These are phyloP conservation scores for Heteractis magnifica DNA, from an alignment of 92 coral and sea anemone genomes.

Conservation along the genomic window DNA sequence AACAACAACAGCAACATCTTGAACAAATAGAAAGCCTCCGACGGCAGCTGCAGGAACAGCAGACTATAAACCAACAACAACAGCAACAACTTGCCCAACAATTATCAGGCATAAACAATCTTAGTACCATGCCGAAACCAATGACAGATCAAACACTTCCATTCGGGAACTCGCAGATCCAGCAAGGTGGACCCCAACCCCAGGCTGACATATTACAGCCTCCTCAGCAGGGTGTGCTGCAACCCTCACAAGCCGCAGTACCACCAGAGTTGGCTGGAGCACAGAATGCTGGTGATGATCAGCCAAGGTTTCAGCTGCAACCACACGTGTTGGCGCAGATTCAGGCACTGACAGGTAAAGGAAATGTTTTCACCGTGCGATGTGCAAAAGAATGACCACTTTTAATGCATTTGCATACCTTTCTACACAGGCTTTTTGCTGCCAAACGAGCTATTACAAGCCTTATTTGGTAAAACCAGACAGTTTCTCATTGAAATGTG, in stretches of 20 bases:
- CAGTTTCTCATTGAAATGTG: too few relatives aligned
- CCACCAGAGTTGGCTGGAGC: conserved; percentile 12
- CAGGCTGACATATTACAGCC: conserved; percentile 12
- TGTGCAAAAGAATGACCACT: background rate
- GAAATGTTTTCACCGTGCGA: background rate
- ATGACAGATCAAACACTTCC: conserved; percentile 18
- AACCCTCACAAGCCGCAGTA: conserved; percentile 20
- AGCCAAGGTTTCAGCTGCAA: conserved; percentile 82
- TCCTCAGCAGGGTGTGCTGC: background rate
- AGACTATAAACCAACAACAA: conserved; percentile 75
- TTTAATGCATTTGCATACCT: too few relatives aligned
- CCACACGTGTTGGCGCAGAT: conserved; percentile 97
- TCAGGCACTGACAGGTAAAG: conserved; percentile 89
- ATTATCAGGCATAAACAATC: background rate
- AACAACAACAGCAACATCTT: conserved; percentile 81
- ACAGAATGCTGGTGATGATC: conserved; percentile 23
- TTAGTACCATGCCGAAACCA: conserved; percentile 32
- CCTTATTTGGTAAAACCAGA: too few relatives aligned
- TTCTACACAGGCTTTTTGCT: too few relatives aligned
- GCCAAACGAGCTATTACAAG: too few relatives aligned
- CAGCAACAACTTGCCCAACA: conserved; percentile 69
- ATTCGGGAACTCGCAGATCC: conserved; percentile 34
- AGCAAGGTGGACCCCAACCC: conserved; percentile 15
- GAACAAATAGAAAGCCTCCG: conserved; percentile 79
- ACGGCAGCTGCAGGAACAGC: conserved; percentile 89